Evolutionary conservation across 2,113 vertebrate species (phyloP).

Genomic region (Megaleporinus macrocephalus): DNA sequence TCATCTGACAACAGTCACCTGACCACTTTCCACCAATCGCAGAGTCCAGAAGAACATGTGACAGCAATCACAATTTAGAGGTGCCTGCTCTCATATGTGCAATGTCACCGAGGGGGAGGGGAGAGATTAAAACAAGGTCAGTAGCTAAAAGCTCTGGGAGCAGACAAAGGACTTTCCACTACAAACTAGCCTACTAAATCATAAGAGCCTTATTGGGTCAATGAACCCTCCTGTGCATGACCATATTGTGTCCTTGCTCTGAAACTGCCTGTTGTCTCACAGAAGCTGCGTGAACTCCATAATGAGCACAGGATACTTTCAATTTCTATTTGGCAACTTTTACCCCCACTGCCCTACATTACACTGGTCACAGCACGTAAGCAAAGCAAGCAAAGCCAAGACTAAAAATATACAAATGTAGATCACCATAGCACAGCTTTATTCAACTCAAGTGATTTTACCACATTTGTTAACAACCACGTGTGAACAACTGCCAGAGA

Average conservation of each 20-base stretch:
- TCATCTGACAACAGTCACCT: slow-evolving; percentile 8
- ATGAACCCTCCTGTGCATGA: slow-evolving; percentile 31
- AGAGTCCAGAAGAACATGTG: slow-evolving; percentile 27
- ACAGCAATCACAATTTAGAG: slow-evolving; percentile 44
- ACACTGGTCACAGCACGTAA: no score
- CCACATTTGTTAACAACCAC: background rate
- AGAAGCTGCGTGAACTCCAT: background rate
- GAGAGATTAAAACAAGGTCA: slow-evolving; percentile 36
- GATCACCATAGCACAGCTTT: background rate
- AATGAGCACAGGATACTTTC: background rate
- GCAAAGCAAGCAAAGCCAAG: background rate
- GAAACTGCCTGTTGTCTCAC: background rate
- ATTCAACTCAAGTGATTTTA: background rate
- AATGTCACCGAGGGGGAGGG: slow-evolving; percentile 18
- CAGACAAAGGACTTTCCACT: slow-evolving; percentile 21
- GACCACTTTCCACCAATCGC: slow-evolving; percentile 46
- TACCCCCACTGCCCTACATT: background rate
- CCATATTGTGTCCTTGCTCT: background rate
- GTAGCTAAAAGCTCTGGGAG: background rate
- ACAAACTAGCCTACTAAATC: slow-evolving; percentile 11
- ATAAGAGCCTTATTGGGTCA: slow-evolving; percentile 19
- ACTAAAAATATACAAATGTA: background rate
- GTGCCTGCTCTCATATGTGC: slow-evolving; percentile 7
- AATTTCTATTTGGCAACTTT: background rate
- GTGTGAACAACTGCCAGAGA: background rate